phyloP scores from a whole-genome alignment of 2,113 vertebrate genomes.

The Pitta sordida region DNA sequence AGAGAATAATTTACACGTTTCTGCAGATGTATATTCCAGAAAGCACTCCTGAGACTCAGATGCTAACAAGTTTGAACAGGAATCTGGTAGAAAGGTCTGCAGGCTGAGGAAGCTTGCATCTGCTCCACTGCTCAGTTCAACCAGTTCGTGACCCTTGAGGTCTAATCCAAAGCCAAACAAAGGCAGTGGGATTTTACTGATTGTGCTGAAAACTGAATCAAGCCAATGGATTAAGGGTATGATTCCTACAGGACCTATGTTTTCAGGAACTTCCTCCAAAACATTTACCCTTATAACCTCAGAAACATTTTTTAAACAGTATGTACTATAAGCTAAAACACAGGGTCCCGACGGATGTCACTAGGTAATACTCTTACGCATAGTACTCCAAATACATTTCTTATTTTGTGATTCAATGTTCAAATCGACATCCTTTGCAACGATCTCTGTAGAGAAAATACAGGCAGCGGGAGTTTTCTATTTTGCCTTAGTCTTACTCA shows the following conservation, averaged over 20 bases:
- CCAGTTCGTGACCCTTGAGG: slow-evolving; percentile 35
- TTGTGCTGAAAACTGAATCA: slow-evolving; percentile 53
- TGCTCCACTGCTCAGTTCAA: slow-evolving; percentile 49
- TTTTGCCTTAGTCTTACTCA: not conserved
- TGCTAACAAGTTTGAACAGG: slow-evolving; percentile 37
- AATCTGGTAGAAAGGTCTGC: slow-evolving; percentile 38
- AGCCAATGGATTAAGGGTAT: slow-evolving; percentile 43
- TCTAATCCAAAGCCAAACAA: slow-evolving; percentile 47
- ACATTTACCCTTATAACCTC: slow-evolving; percentile 51
- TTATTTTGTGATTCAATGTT: slow-evolving; percentile 18
- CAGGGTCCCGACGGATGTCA: not conserved
- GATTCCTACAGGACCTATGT: slow-evolving; percentile 41
- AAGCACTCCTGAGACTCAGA: slow-evolving; percentile 38
- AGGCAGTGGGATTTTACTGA: slow-evolving; percentile 54
- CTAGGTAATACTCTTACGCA: not conserved
- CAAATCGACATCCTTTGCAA: not conserved
- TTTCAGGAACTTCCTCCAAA: slow-evolving; percentile 43
- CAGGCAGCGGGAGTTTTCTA: not conserved
- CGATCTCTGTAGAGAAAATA: not conserved
- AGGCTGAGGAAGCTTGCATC: slow-evolving; percentile 14
- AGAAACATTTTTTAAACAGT: slow-evolving; percentile 11
- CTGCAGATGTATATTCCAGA: slow-evolving; percentile 52
- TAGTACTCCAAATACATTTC: not conserved
- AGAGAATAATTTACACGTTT: slow-evolving; percentile 28
- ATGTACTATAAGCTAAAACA: slow-evolving; percentile 42